Percentiles rank a stretch among this genome's conserved stretches.
phyloP scores from a whole-genome alignment of 2,113 vertebrate species.

The Orthochromis indermauri region DNA sequence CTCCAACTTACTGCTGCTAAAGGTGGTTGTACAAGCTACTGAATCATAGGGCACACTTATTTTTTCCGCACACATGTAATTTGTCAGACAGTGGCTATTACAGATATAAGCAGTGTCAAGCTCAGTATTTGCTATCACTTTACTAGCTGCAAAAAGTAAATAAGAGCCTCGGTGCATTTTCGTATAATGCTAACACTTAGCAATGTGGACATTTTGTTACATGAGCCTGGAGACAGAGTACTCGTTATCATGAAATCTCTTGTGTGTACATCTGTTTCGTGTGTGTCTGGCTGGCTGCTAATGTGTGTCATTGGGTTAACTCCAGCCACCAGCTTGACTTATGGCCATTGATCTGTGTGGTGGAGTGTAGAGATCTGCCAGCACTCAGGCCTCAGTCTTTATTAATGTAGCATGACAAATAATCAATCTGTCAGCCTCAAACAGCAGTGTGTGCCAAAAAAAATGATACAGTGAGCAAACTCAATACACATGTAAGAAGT shows the following conservation, averaged over 20 bases:
- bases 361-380: slow-evolving; percentile 18
- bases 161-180: not conserved
- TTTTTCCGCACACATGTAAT: not conserved
- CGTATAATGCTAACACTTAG: not conserved
- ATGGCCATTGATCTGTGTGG: slow-evolving; percentile 48
- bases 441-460: not conserved
- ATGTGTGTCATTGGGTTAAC: slow-evolving; percentile 47
- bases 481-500: not conserved
- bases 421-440: slow-evolving; percentile 32
- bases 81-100: not conserved
- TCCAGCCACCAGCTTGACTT: slow-evolving; percentile 49
- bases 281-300: slow-evolving; percentile 11
- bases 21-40: not conserved
- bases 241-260: not conserved
- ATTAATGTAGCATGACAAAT: slow-evolving; percentile 49
- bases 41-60: not conserved
- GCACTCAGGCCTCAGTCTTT: slow-evolving; percentile 16
- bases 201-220: not conserved
- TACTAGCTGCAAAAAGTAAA: not conserved
- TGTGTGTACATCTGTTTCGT: slow-evolving; percentile 2
- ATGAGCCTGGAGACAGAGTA: not conserved
- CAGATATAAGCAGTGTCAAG: not conserved
- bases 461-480: slow-evolving; percentile 4
- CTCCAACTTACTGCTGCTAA: not conserved
- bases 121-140: not conserved